phyloP scores from a whole-genome alignment of 2,888 invertebrate species.

The Drosophila monieri region DNA sequence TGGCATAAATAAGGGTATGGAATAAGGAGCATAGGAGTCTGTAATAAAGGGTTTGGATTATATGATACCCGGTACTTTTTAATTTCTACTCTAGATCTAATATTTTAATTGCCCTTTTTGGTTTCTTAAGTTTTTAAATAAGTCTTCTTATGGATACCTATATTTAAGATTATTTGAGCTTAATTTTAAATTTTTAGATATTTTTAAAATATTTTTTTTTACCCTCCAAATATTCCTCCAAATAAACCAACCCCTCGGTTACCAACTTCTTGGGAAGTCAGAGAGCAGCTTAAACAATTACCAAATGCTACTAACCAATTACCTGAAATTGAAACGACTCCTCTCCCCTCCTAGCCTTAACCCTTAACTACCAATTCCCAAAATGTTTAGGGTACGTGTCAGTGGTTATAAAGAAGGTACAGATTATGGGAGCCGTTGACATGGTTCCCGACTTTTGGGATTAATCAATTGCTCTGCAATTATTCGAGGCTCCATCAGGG shows the following conservation, averaged over 20 bases:
- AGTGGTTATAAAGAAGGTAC: conserved; percentile 19
- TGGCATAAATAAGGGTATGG: too few species aligned
- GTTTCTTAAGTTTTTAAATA: too few species aligned
- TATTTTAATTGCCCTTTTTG: neutral
- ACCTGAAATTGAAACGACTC: neutral
- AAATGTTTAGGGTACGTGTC: conserved; percentile 29
- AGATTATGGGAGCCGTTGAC: conserved; percentile 42
- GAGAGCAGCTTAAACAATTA: conserved; percentile 24
- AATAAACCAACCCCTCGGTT: neutral
- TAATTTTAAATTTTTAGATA: too few species aligned
- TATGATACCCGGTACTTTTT: neutral
- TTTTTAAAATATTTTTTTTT: too few species aligned
- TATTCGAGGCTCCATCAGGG: conserved; percentile 19
- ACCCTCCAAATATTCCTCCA: too few species aligned
- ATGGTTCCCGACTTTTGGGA: conserved; percentile 28
- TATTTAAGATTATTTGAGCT: too few species aligned
- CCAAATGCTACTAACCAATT: conserved; percentile 26
- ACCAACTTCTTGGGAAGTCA: neutral
- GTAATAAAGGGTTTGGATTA: neutral
- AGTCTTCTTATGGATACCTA: too few species aligned
- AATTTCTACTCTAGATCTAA: neutral
- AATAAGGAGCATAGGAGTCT: too few species aligned
- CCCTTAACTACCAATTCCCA: neutral
- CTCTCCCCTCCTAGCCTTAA: neutral
- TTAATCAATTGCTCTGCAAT: conserved; percentile 44